These are phyloP conservation scores for Trachelus tabidus DNA, from an alignment of 2,888 invertebrate species.

Conservation along the genomic window DNA sequence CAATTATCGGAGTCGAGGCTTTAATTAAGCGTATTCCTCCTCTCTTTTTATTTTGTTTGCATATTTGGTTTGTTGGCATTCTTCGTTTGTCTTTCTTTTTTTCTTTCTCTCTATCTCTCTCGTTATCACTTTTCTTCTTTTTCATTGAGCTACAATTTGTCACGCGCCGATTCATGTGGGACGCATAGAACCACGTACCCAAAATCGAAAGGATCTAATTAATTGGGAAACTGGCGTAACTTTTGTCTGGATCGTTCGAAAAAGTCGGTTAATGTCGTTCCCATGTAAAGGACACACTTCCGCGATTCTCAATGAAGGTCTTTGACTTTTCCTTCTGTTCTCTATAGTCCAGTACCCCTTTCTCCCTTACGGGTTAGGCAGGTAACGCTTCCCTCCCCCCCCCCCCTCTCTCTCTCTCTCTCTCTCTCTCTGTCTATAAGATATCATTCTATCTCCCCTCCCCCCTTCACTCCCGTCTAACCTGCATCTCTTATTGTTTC, in stretches of 20 bases:
- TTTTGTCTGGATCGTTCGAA: constrained; percentile 28
- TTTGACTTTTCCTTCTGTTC: background rate
- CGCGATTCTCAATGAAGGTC: background rate
- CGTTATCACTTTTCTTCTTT: background rate
- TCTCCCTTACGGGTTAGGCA: background rate
- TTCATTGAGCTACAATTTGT: background rate
- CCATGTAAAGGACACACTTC: background rate
- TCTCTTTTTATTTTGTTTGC: background rate
- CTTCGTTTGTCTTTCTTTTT: background rate
- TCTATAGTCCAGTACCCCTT: background rate
- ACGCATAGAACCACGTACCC: background rate
- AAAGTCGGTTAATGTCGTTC: constrained; percentile 21
- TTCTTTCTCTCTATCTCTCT: background rate
- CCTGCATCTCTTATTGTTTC: background rate
- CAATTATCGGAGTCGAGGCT: background rate
- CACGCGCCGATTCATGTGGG: background rate
- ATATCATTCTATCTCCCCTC: background rate
- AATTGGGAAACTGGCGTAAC: constrained; percentile 36
- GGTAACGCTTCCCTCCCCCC: background rate
- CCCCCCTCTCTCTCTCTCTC: background rate
- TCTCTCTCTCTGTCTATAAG: background rate
- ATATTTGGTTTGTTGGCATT: background rate
- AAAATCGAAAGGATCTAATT: background rate
- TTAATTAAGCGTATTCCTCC: background rate
- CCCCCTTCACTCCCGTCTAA: background rate